Base-by-base conservation (phyloP, 2,888 invertebrate genomes). In the Hemistola chrysoprasaria region DNA sequence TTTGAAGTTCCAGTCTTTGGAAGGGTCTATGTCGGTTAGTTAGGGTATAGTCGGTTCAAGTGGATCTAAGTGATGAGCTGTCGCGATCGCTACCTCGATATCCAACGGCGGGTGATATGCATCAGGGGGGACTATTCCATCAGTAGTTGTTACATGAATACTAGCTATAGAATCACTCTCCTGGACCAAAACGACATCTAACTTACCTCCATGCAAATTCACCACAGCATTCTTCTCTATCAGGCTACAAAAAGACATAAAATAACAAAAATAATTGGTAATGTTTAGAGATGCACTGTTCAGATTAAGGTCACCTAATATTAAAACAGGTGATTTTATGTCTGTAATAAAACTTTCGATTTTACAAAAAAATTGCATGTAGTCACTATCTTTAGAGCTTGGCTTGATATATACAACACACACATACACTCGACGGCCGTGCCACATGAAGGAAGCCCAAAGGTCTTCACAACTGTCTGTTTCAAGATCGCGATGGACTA, bases 201-300 rank as follows among this genome's bases (percentile, higher is more conserved):
- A 8, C 6, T 21, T 38, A 11, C 37, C 26, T 20, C 30, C 30
- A 31, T 25, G 4, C 1, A 8, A 16, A 10, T 40, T 40, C 0
- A 7, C 1, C 0, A 33, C 24, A 4, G n/a, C 4, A 16, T 40
- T 31, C 2, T 8, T 22, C 1, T 39, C 32, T 9, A n/a, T 2
- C 3, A 39, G 5, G 16, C n/a, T 16, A 24, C 28, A 40, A 21
- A 33, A 33, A 1, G 40, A 29, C 6, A 33, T 3, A 24, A 40
- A 40, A 10, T 40, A 40, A 20, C 24, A 24, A 28, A 24, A 40
- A 22, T 40, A 40, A 40, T 40, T 40, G 0, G 8, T 23, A 10
- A 40, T 28, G 20, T 16, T 24, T 8, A 28, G 1, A 10, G 28
- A 33, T 8, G 40, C 33, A 10, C 40, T 40, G 6, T 33, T 31